Percentiles rank a stretch among this genome's conserved stretches.
Conservation (phyloP, 2,888 invertebrate species). For the Icerya purchasi region DNA sequence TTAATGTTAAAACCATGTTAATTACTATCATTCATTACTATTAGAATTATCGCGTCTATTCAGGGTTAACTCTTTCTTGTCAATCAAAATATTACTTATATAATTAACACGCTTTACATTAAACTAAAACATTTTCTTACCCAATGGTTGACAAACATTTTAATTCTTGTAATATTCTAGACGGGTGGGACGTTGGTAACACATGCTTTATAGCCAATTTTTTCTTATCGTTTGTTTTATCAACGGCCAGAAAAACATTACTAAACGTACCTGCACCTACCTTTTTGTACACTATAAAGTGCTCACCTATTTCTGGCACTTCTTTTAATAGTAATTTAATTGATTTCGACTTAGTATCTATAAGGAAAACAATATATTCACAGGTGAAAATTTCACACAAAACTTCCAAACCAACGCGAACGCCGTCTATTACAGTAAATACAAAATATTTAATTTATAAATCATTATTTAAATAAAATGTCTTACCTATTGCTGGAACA, state of each 20-base stretch:
- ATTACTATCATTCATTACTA: too few relatives aligned
- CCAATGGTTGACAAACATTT: constrained; percentile 55
- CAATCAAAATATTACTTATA: background rate
- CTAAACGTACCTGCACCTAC: constrained; percentile 75
- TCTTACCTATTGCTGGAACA: too few relatives aligned
- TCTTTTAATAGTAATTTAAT: constrained; percentile 2
- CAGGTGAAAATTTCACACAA: too few relatives aligned
- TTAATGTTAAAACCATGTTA: too few relatives aligned
- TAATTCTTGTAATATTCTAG: constrained; percentile 57
- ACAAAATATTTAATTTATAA: too few relatives aligned
- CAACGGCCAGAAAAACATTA: constrained; percentile 55
- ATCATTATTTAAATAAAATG: too few relatives aligned
- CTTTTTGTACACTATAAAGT: constrained; percentile 24
- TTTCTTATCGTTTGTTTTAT: constrained; percentile 32
- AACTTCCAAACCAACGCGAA: too few relatives aligned
- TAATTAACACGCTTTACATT: background rate
- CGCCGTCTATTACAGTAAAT: too few relatives aligned
- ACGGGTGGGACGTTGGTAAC: constrained; percentile 66
- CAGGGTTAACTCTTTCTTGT: too few relatives aligned
- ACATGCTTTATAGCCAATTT: constrained; percentile 69
- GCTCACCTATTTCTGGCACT: constrained; percentile 5
- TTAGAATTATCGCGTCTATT: too few relatives aligned
- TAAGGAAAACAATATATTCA: too few relatives aligned
- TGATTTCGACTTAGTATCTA: background rate
- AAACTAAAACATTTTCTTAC: constrained; percentile 26